A percentile compares a stretch with the other conserved stretches of the same genome.
phyloP scores from a whole-genome alignment of 2,888 invertebrate species.

The Scaptomyza cyrtandrae region DNA sequence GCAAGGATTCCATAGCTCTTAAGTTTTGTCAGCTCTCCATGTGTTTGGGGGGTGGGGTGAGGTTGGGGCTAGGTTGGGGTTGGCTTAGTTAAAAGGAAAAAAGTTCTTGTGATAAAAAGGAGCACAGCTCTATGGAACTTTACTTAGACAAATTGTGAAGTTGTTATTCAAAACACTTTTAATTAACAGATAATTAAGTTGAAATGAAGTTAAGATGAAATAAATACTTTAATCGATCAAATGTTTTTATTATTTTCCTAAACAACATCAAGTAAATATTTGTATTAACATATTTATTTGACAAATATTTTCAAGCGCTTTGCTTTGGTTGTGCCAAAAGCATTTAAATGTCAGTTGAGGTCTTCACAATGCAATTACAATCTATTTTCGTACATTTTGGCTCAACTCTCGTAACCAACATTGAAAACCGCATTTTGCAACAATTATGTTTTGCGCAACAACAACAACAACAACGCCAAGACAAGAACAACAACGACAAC shows the following conservation, averaged over 20 bases:
- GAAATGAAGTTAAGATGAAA: too few species aligned
- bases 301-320: neutral
- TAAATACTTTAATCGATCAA: too few species aligned
- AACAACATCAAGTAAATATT: too few species aligned
- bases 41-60: neutral
- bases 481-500: too few species aligned
- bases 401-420: constrained; percentile 21
- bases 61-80: too few species aligned
- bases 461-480: too few species aligned
- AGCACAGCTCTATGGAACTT: neutral
- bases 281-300: too few species aligned
- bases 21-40: neutral
- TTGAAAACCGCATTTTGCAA: constrained; percentile 63
- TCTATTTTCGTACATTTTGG: constrained; percentile 38
- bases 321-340: neutral
- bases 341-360: constrained; percentile 29
- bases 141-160: neutral
- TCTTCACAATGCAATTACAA: constrained; percentile 50
- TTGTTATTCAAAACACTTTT: neutral
- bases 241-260: too few species aligned
- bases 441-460: constrained; percentile 66
- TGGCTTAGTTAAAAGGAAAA: neutral
- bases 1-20: constrained; percentile 14
- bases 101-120: too few species aligned
- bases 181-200: neutral